phyloP scores from a whole-genome alignment of 2,888 invertebrate species.

The Volucella inanis region DNA sequence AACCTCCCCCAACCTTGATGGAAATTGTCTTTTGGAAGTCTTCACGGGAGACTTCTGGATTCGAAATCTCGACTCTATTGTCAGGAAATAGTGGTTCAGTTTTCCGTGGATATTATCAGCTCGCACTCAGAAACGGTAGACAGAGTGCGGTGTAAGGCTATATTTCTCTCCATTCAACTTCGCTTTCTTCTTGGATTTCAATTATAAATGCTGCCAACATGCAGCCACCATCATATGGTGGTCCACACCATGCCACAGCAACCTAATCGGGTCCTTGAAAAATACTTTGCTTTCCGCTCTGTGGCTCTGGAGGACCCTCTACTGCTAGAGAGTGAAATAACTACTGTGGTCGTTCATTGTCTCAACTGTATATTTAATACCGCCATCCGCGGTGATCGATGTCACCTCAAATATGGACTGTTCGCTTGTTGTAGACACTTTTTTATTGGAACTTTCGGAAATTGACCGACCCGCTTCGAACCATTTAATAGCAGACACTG shows the following conservation, averaged over 20 bases:
- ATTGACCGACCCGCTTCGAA: slow-evolving; percentile 85
- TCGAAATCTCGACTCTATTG: slow-evolving; percentile 82
- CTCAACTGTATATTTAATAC: slow-evolving; percentile 89
- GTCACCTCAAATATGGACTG: slow-evolving; percentile 87
- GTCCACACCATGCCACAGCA: slow-evolving; percentile 90
- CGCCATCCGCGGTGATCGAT: slow-evolving; percentile 89
- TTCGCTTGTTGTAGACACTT: slow-evolving; percentile 84
- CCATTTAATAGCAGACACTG: slow-evolving; percentile 87
- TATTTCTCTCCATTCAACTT: slow-evolving; percentile 85
- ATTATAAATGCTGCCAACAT: slow-evolving; percentile 89
- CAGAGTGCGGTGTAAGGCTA: slow-evolving; percentile 85
- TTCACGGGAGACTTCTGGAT: slow-evolving; percentile 76
- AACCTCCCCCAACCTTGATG: slow-evolving; percentile 84
- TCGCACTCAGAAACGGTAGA: slow-evolving; percentile 89
- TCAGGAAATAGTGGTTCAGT: slow-evolving; percentile 87
- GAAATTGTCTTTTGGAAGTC: slow-evolving; percentile 78
- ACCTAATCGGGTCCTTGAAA: slow-evolving; percentile 84
- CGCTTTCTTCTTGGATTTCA: slow-evolving; percentile 85
- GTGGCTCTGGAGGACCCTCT: slow-evolving; percentile 92
- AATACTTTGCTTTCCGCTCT: slow-evolving; percentile 88
- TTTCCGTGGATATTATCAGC: slow-evolving; percentile 90
- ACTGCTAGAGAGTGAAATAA: slow-evolving; percentile 90
- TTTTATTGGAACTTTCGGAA: slow-evolving; percentile 80
- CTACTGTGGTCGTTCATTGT: slow-evolving; percentile 88
- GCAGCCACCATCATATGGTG: slow-evolving; percentile 91